Conservation (phyloP, 1,140 invertebrate genomes). For the Vanessa tameamea region DNA sequence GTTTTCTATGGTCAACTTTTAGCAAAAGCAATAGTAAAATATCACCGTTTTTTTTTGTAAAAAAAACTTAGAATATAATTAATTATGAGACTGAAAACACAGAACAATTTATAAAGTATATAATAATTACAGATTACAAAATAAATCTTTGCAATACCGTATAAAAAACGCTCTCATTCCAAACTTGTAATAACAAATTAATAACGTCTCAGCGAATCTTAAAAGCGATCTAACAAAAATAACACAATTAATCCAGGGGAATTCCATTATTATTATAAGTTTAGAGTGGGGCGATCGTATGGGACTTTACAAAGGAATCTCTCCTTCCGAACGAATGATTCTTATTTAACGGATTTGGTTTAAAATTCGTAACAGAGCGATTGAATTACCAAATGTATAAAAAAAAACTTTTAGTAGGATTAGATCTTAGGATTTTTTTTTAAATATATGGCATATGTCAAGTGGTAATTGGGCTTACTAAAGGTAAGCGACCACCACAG, state of each 20-base stretch:
- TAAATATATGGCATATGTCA: too few relatives aligned
- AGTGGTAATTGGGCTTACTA: too few relatives aligned
- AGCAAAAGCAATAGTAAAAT: too few relatives aligned
- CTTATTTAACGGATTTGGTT: slow-evolving; percentile 48
- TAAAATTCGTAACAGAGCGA: slow-evolving; percentile 34
- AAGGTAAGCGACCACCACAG: too few relatives aligned
- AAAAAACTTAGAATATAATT: too few relatives aligned
- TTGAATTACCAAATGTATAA: slow-evolving; percentile 1
- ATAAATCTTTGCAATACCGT: not conserved
- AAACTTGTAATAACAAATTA: slow-evolving; percentile 59
- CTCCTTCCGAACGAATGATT: slow-evolving; percentile 63
- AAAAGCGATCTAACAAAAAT: slow-evolving; percentile 62
- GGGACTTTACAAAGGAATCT: slow-evolving; percentile 62
- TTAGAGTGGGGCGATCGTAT: slow-evolving; percentile 55
- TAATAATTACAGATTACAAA: not conserved
- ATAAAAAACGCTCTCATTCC: slow-evolving; percentile 1
- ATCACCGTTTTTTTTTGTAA: too few relatives aligned
- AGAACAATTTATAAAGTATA: not conserved
- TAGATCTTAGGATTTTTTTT: too few relatives aligned
- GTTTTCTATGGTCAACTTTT: too few relatives aligned
- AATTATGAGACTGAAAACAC: too few relatives aligned
- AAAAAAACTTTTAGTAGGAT: too few relatives aligned
- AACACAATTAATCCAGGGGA: slow-evolving; percentile 64
- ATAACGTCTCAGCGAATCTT: slow-evolving; percentile 44
- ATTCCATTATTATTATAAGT: slow-evolving; percentile 69